Base-by-base conservation (phyloP, 2,888 invertebrate genomes). In the Tholera decimalis region DNA sequence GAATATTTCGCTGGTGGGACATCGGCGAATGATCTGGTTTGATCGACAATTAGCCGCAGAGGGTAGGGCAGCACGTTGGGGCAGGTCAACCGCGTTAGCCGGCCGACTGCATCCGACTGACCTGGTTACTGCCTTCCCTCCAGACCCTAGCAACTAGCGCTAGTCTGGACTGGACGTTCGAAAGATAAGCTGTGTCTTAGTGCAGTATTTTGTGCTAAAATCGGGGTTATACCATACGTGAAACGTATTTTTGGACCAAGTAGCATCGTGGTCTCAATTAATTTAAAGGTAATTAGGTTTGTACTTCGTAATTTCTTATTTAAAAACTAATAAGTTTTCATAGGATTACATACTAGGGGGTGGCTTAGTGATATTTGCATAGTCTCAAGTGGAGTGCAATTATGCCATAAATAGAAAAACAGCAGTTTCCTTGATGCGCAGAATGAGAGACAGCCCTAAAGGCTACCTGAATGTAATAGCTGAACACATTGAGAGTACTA, bases 11-110 rank as follows among this genome's bases (percentile, higher is more conserved):
- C 44, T 57, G 49, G 37, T 60, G 56, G 62, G 58, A 56, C 56
- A 39, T 24, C 41, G 53, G n/a, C 39, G 51, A 74, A 41, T 65
- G 47, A 74, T 72, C 65, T 47, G 55, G 66, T 59, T 70, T 75
- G 76, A 76, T 77, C 63, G 67, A 74, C 82, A 77, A 83, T 77
- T 77, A 74, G 56, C 66, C 75, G 77, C 61, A 63, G 67, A 66
- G 67, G 62, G 58, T 73, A 68, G 74, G 74, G 70, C 75, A 73
- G 71, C 74, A 50, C 66, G 66, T 43, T 20, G 24, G 62, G 56
- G 55, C 83, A 82, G 88, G 89, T 88, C 88, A 85, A 81, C 80
- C 83, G 78, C 80, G 83, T 86, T 87, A 80, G 82, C 75, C 82
- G 62, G 51, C 39, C 78, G 75, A 61, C 60, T 83, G 85, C 82